phyloP scores from a whole-genome alignment of 64 coral and sea anemone genomes.

The Pocillopora damicornis region DNA sequence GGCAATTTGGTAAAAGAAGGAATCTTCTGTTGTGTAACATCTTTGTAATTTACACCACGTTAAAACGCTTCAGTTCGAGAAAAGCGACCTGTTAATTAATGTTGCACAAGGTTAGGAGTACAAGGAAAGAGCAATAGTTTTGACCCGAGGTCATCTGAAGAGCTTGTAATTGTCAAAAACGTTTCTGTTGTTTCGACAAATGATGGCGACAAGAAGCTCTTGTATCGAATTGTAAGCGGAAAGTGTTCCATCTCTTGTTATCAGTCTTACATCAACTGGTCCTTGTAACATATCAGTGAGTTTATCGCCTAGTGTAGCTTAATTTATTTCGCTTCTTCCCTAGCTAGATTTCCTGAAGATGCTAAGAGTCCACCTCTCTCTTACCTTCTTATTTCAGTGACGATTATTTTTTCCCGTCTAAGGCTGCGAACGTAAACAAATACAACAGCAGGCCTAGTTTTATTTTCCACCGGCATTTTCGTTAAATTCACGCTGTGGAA shows the following conservation, averaged over 20 bases:
- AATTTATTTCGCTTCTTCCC: neutral
- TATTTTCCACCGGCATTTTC: neutral
- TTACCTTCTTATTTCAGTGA: too few species aligned
- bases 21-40: too few species aligned
- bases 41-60: neutral
- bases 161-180: neutral
- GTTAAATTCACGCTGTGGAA: neutral
- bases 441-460: neutral
- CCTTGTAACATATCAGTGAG: neutral
- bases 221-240: neutral
- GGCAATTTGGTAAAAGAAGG: too few species aligned
- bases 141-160: neutral
- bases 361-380: too few species aligned
- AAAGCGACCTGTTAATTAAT: conserved; percentile 2
- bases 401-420: too few species aligned
- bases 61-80: conserved; percentile 1
- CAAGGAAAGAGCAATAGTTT: neutral
- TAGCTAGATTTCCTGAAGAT: too few species aligned
- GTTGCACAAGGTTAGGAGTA: neutral
- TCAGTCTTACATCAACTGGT: neutral
- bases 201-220: neutral
- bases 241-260: neutral
- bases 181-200: neutral
- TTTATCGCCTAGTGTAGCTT: neutral
- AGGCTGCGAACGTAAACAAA: too few species aligned